Conservation (phyloP, 2,113 vertebrate genomes). For the Sinocyclocheilus grahami region DNA sequence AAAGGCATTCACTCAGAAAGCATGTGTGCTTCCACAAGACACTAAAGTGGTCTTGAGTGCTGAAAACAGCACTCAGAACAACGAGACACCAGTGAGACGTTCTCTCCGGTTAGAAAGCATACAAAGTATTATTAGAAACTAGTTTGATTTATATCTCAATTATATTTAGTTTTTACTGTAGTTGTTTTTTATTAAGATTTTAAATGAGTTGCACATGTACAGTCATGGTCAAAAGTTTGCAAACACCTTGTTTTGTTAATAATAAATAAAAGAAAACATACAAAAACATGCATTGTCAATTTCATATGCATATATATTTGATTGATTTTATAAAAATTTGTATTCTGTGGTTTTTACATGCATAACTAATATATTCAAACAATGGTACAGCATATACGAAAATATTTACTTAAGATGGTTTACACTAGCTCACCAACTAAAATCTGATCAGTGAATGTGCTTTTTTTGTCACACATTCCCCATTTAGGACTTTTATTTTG, state of each 20-base stretch:
- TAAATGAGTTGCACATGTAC: slow-evolving; percentile 21
- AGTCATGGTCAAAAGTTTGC: slow-evolving; percentile 12
- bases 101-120: neutral
- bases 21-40: slow-evolving; percentile 54
- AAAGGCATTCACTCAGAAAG: neutral
- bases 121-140: slow-evolving; percentile 17
- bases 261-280: neutral
- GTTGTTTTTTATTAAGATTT: slow-evolving; percentile 10
- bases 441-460: neutral
- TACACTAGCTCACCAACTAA: neutral
- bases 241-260: slow-evolving; percentile 15
- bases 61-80: neutral
- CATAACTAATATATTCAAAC: no score
- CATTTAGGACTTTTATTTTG: no score
- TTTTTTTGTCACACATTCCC: no score
- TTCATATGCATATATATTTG: neutral
- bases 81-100: neutral
- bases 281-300: neutral
- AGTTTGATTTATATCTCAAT: neutral
- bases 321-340: neutral
- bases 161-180: neutral
- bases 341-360: neutral
- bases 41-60: neutral
- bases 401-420: neutral
- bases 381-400: neutral